phyloP scores from a whole-genome alignment of 2,888 invertebrate species.

The Plagiodera versicolora region DNA sequence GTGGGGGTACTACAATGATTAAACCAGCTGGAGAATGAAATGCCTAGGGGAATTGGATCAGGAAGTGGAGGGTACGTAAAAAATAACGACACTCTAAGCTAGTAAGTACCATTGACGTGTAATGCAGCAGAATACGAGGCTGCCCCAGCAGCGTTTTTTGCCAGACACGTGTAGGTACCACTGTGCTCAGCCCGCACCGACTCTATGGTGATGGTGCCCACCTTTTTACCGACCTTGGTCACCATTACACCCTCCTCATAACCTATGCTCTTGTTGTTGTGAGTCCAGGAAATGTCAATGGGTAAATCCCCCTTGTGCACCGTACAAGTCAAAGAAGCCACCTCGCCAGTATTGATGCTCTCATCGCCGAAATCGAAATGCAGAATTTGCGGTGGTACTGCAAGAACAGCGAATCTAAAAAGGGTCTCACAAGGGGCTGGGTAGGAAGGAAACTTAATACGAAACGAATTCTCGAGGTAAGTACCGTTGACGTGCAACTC shows the following conservation, averaged over 20 bases:
- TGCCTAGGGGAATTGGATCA: too few species aligned
- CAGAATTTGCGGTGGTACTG: conserved; percentile 58
- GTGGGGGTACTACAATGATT: conserved; percentile 43
- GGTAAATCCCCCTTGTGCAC: conserved; percentile 73
- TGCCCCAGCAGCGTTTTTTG: conserved; percentile 68
- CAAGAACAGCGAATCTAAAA: not conserved
- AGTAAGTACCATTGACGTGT: conserved; percentile 66
- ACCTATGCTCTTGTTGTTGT: conserved; percentile 56
- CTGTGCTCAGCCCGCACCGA: conserved; percentile 67
- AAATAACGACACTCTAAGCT: not conserved
- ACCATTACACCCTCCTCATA: conserved; percentile 48
- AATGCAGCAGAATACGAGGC: conserved; percentile 62
- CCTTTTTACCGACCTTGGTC: conserved; percentile 54
- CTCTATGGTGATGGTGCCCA: conserved; percentile 64
- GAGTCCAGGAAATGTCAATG: conserved; percentile 65
- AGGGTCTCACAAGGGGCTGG: too few species aligned
- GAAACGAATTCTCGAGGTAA: not conserved
- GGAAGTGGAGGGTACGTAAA: not conserved
- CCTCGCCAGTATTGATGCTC: conserved; percentile 67
- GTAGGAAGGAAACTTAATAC: not conserved
- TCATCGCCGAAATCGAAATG: conserved; percentile 62
- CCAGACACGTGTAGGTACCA: conserved; percentile 77
- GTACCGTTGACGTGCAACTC: conserved; percentile 67
- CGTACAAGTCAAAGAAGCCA: conserved; percentile 68
- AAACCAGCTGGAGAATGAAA: too few species aligned